phyloP scores from a whole-genome alignment of 2,113 vertebrate genomes.

The Chaetorhynchus papuensis region DNA sequence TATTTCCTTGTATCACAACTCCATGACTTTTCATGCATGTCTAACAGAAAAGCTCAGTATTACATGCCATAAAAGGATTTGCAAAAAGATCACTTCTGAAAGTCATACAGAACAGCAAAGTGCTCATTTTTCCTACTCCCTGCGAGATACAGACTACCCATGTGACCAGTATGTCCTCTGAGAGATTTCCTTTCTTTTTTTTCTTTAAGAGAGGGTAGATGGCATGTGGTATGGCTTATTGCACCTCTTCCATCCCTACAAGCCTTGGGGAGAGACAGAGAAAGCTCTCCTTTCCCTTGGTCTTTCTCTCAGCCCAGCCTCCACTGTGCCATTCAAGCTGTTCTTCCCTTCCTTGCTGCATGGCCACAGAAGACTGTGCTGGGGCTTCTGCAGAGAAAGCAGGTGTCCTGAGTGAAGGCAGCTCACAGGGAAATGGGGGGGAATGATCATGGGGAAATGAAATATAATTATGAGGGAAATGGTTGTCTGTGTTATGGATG shows the following conservation, averaged over 20 bases:
- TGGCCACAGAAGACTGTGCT: not conserved
- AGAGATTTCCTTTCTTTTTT: not conserved
- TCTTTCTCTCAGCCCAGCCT: not conserved
- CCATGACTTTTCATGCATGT: not conserved
- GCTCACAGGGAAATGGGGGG: not conserved
- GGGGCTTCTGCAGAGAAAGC: not conserved
- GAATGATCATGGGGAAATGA: not conserved
- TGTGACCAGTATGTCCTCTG: not conserved
- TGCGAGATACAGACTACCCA: not conserved
- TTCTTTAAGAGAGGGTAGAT: not conserved
- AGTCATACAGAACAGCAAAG: not conserved
- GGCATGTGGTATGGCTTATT: not conserved
- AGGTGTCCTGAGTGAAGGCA: not conserved
- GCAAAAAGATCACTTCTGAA: not conserved
- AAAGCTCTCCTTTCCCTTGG: not conserved
- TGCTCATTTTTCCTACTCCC: accelerated
- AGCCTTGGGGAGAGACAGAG: not conserved
- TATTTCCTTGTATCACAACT: not conserved
- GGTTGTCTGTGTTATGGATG: not conserved
- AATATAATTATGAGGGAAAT: not conserved
- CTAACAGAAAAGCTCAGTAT: not conserved
- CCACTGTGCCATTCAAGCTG: not conserved
- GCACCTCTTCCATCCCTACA: not conserved
- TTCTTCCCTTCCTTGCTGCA: not conserved
- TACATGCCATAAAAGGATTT: not conserved